phyloP scores from a whole-genome alignment of 2,113 vertebrate species.

The Daphoenositta chrysoptera region DNA sequence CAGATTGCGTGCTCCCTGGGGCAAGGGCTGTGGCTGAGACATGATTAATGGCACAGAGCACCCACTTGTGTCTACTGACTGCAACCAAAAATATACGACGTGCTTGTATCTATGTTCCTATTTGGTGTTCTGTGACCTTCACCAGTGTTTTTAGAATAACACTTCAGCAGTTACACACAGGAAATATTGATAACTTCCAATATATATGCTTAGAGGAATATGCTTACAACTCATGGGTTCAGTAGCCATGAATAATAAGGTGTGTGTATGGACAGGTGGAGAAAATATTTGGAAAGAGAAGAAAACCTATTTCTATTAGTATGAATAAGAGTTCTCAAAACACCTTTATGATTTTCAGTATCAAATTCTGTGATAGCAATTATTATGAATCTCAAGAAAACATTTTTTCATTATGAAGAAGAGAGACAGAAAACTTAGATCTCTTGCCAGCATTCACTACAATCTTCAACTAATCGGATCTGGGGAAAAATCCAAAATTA shows the following conservation, averaged over 20 bases:
- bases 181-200: background rate
- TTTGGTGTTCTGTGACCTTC: background rate
- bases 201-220: background rate
- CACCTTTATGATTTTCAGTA: background rate
- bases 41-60: background rate
- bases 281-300: background rate
- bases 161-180: background rate
- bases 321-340: background rate
- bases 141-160: background rate
- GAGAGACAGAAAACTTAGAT: slow-evolving; percentile 2
- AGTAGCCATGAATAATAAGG: background rate
- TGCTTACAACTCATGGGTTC: background rate
- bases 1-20: background rate
- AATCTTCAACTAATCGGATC: slow-evolving; percentile 48
- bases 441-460: slow-evolving; percentile 28
- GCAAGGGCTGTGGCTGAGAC: background rate
- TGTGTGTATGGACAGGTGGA: background rate
- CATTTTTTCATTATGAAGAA: slow-evolving; percentile 19
- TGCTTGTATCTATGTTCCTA: background rate
- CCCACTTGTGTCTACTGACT: background rate
- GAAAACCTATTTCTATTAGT: background rate
- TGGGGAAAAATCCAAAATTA: slow-evolving; percentile 66
- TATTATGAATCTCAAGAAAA: slow-evolving; percentile 19
- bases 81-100: background rate
- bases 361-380: background rate